Percentiles rank a stretch among this genome's conserved stretches.
Conservation (phyloP, 1,140 invertebrate genomes). For the Rhizoglyphus robini region DNA sequence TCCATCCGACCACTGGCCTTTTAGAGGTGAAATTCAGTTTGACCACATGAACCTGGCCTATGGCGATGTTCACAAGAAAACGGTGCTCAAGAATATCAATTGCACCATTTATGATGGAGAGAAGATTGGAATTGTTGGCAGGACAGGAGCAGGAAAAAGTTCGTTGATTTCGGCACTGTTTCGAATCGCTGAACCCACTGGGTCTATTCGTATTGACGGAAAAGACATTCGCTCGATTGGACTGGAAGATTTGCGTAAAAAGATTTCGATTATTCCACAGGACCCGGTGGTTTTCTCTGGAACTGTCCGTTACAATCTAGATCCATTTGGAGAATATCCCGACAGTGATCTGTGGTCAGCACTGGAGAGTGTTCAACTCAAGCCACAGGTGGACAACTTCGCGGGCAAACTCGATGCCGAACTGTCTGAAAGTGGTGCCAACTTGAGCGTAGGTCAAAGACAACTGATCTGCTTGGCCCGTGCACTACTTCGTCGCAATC, state of each 20-base stretch:
- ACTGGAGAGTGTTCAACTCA: background rate
- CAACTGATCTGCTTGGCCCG: constrained; percentile 36
- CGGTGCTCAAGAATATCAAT: background rate
- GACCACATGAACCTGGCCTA: no score
- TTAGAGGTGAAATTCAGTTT: no score
- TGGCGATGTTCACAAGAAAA: no score
- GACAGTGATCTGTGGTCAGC: background rate
- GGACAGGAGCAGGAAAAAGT: constrained; percentile 13
- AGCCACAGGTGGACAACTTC: background rate
- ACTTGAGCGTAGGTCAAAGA: constrained; percentile 31
- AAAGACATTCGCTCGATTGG: constrained; percentile 46
- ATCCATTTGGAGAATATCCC: constrained; percentile 8
- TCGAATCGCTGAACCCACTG: constrained; percentile 49
- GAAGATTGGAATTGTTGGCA: constrained; percentile 13
- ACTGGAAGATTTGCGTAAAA: constrained; percentile 47
- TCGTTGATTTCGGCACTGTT: constrained; percentile 22
- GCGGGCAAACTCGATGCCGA: background rate
- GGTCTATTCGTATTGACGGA: constrained; percentile 45
- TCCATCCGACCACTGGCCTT: no score
- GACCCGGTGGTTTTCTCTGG: no score
- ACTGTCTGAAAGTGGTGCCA: background rate
- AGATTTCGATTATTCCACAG: constrained; percentile 37
- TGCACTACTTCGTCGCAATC: constrained; percentile 32
- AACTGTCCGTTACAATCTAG: constrained; percentile 33
- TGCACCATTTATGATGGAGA: background rate